Percentiles rank a stretch among this genome's conserved stretches.
These are phyloP conservation scores for Chionoecetes opilio DNA, from an alignment of 1,140 invertebrate genomes.

Conservation along the genomic window DNA sequence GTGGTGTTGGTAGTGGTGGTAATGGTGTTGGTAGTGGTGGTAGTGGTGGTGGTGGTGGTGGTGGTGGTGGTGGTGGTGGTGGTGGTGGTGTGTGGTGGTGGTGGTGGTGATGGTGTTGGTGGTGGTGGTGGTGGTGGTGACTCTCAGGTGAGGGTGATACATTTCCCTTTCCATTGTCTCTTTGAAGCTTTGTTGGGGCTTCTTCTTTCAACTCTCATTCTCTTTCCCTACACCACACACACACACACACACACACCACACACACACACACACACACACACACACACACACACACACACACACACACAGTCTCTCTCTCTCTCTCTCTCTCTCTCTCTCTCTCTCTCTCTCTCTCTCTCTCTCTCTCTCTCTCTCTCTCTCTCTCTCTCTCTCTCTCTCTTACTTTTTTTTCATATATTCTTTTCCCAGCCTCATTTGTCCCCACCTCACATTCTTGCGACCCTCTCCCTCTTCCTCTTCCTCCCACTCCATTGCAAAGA, in stretches of 20 bases:
- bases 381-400: slow-evolving; percentile 9
- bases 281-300: too few relatives aligned
- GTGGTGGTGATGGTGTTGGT: background rate
- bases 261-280: too few relatives aligned
- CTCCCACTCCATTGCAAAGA: background rate
- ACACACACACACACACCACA: too few relatives aligned
- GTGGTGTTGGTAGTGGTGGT: too few relatives aligned
- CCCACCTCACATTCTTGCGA: background rate
- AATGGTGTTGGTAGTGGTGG: background rate
- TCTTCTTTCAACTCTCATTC: slow-evolving; percentile 7
- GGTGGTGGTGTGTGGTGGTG: background rate
- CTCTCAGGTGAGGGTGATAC: background rate
- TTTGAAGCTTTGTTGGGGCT: background rate
- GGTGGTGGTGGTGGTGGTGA: background rate
- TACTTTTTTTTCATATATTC: background rate
- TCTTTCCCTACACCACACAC: background rate
- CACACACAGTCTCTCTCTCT: background rate
- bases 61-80: background rate
- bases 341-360: slow-evolving; percentile 27
- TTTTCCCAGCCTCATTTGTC: background rate
- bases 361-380: slow-evolving; percentile 27
- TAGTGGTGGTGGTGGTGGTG: background rate
- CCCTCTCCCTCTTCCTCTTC: background rate
- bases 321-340: slow-evolving; percentile 18
- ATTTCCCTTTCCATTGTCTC: slow-evolving; percentile 1